phyloP scores from a whole-genome alignment of 2,113 vertebrate species.

The Electrona antarctica region DNA sequence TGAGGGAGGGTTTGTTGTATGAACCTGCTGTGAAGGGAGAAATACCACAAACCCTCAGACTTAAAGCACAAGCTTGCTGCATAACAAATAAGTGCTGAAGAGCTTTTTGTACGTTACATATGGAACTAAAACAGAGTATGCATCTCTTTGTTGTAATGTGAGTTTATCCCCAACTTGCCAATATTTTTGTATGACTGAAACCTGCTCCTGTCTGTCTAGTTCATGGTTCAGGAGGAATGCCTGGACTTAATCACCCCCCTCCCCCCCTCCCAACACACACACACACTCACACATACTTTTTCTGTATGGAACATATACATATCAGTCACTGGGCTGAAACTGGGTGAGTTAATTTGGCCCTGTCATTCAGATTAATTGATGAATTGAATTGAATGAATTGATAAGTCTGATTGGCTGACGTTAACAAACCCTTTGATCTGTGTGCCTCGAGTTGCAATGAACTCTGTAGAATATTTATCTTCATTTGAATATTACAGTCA shows the following conservation, averaged over 20 bases:
- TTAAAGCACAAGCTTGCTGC: slow-evolving; percentile 83
- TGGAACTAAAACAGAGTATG: slow-evolving; percentile 70
- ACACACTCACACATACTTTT: slow-evolving; percentile 26
- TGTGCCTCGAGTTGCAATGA: slow-evolving; percentile 52
- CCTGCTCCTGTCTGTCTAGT: slow-evolving; percentile 40
- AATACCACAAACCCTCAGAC: slow-evolving; percentile 62
- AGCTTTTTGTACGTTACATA: slow-evolving; percentile 70
- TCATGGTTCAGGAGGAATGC: slow-evolving; percentile 5
- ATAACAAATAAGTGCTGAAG: slow-evolving; percentile 66
- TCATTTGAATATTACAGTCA: slow-evolving; percentile 10
- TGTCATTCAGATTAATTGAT: slow-evolving; percentile 37
- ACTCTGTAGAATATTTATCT: slow-evolving; percentile 4
- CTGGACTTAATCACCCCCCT: slow-evolving; percentile 1
- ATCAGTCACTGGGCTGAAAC: slow-evolving; percentile 32
- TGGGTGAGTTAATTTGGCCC: slow-evolving; percentile 36
- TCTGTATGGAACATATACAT: slow-evolving; percentile 44
- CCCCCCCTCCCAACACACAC: background rate
- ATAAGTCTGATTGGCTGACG: slow-evolving; percentile 34
- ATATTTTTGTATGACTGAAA: slow-evolving; percentile 69
- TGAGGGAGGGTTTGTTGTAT: slow-evolving; percentile 63
- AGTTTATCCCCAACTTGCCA: slow-evolving; percentile 73
- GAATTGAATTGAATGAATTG: background rate
- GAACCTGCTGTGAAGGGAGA: slow-evolving; percentile 57
- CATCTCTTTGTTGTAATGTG: slow-evolving; percentile 70
- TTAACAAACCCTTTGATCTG: slow-evolving; percentile 46